These are phyloP conservation scores for Gallinago undulata DNA, from an alignment of 2,113 vertebrate genomes.

Conservation along the genomic window DNA sequence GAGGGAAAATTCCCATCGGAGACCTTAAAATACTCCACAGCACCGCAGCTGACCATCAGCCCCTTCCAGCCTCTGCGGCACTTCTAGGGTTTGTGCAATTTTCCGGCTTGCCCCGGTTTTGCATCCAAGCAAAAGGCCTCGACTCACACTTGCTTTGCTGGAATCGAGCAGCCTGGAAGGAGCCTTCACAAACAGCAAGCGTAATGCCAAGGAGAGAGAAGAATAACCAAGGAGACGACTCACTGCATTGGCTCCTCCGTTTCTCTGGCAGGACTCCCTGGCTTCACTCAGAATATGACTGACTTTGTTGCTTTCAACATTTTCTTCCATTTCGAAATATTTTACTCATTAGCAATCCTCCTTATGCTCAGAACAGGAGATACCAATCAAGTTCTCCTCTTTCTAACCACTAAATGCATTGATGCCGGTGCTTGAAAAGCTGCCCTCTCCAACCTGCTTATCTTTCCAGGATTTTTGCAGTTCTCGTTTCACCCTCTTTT, in stretches of 20 bases:
- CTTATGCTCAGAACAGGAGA: constrained; percentile 64
- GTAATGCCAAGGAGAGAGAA: constrained; percentile 39
- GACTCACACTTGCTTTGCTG: background rate
- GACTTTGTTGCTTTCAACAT: constrained; percentile 68
- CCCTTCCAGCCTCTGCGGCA: background rate
- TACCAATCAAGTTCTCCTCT: constrained; percentile 17
- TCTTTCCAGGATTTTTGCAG: background rate
- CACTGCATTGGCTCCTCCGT: constrained; percentile 31
- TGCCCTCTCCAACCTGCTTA: background rate
- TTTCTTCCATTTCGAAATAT: constrained; percentile 67
- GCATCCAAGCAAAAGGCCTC: background rate
- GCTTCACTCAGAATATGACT: constrained; percentile 57
- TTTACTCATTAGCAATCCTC: constrained; percentile 66
- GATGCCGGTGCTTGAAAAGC: background rate
- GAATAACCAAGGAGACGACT: constrained; percentile 61
- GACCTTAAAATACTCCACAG: background rate
- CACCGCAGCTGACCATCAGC: background rate
- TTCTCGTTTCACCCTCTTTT: background rate
- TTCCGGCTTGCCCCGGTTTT: background rate
- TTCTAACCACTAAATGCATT: background rate
- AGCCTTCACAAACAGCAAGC: constrained; percentile 27
- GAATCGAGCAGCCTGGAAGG: constrained; percentile 27
- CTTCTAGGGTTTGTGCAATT: background rate
- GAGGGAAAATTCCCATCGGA: constrained; percentile 1
- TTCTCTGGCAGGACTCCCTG: constrained; percentile 66